phyloP scores from a whole-genome alignment of 64 coral and sea anemone genomes.

The Orbicella faveolata region DNA sequence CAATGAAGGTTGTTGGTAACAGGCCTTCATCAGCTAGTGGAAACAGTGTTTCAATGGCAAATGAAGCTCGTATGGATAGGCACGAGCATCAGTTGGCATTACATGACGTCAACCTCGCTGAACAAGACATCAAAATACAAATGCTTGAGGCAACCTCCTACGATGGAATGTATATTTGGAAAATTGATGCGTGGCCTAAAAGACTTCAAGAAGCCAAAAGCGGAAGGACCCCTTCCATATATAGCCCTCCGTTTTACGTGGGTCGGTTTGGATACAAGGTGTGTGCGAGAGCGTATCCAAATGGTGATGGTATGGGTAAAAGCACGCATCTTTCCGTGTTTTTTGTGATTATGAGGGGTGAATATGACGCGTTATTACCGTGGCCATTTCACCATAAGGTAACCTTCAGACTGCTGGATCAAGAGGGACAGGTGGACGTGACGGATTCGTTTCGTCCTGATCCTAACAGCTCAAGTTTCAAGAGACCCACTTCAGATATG shows the following conservation, averaged over 20 bases:
- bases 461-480: constrained; percentile 34
- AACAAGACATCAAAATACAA: constrained; percentile 49
- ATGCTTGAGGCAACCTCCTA: constrained; percentile 53
- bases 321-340: constrained; percentile 16
- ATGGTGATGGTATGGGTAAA: constrained; percentile 43
- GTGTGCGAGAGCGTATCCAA: constrained; percentile 29
- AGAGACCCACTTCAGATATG: constrained; percentile 32
- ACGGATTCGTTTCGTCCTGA: constrained; percentile 27
- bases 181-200: constrained; percentile 38
- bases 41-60: not conserved
- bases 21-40: not conserved
- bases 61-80: constrained; percentile 4
- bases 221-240: constrained; percentile 13
- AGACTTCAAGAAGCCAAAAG: constrained; percentile 16
- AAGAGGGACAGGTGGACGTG: not conserved
- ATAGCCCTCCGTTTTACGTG: constrained; percentile 30
- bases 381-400: constrained; percentile 29
- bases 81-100: constrained; percentile 34
- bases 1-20: not conserved
- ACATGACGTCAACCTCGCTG: constrained; percentile 20
- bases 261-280: constrained; percentile 46
- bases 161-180: constrained; percentile 49
- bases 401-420: constrained; percentile 17
- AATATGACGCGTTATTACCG: constrained; percentile 41
- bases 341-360: constrained; percentile 43